These are phyloP conservation scores for Laticauda colubrina DNA, from an alignment of 2,113 vertebrate species.

Conservation along the genomic window DNA sequence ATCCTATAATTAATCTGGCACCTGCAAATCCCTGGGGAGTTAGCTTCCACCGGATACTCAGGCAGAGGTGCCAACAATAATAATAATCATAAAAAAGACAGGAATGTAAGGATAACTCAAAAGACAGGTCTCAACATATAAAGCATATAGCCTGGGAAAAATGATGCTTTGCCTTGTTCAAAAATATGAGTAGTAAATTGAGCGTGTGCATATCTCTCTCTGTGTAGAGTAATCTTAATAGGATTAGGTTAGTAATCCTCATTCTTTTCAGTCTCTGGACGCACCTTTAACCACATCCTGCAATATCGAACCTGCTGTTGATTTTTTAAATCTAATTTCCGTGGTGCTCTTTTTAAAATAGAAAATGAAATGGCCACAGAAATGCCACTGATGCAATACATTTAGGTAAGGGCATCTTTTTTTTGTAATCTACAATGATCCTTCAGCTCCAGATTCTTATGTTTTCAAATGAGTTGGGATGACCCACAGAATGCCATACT, in stretches of 20 bases:
- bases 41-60: not conserved
- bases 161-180: not conserved
- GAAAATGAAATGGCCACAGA: not conserved
- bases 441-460: not conserved
- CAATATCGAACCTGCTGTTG: not conserved
- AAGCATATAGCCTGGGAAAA: not conserved
- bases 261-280: not conserved
- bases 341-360: not conserved
- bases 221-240: not conserved
- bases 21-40: not conserved
- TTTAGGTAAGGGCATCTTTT: not conserved
- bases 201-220: not conserved
- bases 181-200: not conserved
- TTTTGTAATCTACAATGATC: not conserved
- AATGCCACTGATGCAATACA: not conserved
- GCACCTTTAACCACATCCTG: not conserved
- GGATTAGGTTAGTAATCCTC: not conserved
- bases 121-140: slow-evolving; percentile 52
- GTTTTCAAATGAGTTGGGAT: not conserved
- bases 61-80: slow-evolving; percentile 38
- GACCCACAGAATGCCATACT: not conserved
- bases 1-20: slow-evolving; percentile 38
- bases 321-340: not conserved
- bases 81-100: slow-evolving; percentile 30
- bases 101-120: slow-evolving; percentile 33